These are phyloP conservation scores for Cylloceria caligata DNA, from an alignment of 2,888 invertebrate genomes.

Conservation along the genomic window DNA sequence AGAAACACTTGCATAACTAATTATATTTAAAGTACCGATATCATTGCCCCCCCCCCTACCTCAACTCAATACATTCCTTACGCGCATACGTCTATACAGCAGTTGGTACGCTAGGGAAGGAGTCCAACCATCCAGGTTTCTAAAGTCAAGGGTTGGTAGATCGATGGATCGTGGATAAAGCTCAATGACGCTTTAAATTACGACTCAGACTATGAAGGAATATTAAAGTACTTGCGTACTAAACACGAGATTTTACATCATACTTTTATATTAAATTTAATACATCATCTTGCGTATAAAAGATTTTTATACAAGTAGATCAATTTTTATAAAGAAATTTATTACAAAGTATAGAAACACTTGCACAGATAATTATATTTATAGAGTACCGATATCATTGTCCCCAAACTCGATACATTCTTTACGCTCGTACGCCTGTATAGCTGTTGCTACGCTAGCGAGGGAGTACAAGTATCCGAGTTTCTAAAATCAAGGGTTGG, in stretches of 20 bases:
- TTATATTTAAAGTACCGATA: neutral
- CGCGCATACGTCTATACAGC: neutral
- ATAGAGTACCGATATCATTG: conserved; percentile 4
- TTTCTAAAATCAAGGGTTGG: conserved; percentile 66
- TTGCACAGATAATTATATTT: neutral
- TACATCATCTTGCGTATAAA: no score
- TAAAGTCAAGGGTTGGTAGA: conserved; percentile 66
- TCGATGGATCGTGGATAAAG: no score
- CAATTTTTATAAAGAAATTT: no score
- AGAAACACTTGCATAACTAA: no score
- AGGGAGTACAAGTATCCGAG: conserved; percentile 30
- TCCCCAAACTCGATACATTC: neutral
- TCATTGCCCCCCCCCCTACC: neutral
- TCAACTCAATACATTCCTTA: neutral
- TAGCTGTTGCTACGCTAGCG: conserved; percentile 64
- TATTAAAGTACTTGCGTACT: no score
- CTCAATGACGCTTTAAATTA: no score
- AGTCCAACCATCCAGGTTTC: conserved; percentile 43
- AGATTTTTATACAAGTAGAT: no score
- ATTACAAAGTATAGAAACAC: no score
- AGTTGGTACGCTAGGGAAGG: conserved; percentile 63
- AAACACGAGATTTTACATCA: no score
- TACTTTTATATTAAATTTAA: no score
- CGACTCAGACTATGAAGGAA: no score
- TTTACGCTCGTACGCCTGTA: neutral